phyloP scores from a whole-genome alignment of 2,113 vertebrate genomes.

The Cyanistes caeruleus region DNA sequence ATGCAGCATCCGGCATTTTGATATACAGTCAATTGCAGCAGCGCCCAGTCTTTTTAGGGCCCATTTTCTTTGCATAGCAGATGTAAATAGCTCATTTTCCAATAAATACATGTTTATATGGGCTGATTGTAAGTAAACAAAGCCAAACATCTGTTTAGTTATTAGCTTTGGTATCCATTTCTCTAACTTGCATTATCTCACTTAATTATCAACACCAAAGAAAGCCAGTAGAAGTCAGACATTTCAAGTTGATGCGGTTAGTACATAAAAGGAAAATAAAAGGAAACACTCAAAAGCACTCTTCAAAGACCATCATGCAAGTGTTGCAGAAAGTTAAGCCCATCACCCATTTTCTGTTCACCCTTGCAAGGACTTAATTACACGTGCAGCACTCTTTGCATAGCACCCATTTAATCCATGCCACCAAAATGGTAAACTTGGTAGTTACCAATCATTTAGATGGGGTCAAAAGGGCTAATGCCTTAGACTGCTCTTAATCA shows the following conservation, averaged over 20 bases:
- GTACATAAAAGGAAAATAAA: constrained; percentile 71
- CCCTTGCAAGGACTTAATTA: constrained; percentile 75
- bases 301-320: constrained; percentile 78
- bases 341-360: constrained; percentile 49
- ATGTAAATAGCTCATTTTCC: constrained; percentile 61
- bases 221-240: constrained; percentile 70
- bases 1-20: constrained; percentile 72
- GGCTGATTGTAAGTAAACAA: constrained; percentile 64
- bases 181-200: constrained; percentile 64
- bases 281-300: constrained; percentile 76
- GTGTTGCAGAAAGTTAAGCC: constrained; percentile 72
- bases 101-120: constrained; percentile 54
- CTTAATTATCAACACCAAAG: constrained; percentile 70
- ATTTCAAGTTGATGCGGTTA: constrained; percentile 78
- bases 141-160: constrained; percentile 66
- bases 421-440: constrained; percentile 83
- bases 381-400: constrained; percentile 83
- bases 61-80: constrained; percentile 53
- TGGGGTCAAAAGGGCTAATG: constrained; percentile 78
- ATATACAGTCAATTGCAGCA: constrained; percentile 63
- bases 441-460: constrained; percentile 89
- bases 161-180: constrained; percentile 73
- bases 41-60: constrained; percentile 55
- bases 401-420: constrained; percentile 86
- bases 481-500: constrained; percentile 85